These are phyloP conservation scores for Aphelenchoides besseyi DNA, from an alignment of 1,140 invertebrate genomes.

Conservation along the genomic window DNA sequence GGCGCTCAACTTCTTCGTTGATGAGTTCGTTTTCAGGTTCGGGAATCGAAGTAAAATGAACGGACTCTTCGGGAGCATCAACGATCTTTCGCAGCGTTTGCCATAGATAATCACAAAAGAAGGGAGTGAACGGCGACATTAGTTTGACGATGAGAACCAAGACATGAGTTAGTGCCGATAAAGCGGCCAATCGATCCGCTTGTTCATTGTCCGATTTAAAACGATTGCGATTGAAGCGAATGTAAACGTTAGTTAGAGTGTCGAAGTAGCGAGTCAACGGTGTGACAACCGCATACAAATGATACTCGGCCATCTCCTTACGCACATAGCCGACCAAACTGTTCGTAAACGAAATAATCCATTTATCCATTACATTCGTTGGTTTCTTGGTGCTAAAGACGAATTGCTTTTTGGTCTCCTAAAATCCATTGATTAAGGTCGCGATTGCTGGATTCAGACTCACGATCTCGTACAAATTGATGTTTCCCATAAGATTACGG, in stretches of 20 bases:
- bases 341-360: slow-evolving; percentile 95
- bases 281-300: slow-evolving; percentile 90
- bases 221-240: slow-evolving; percentile 88
- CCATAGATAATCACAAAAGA: slow-evolving; percentile 92
- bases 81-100: slow-evolving; percentile 72
- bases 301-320: slow-evolving; percentile 86
- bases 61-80: slow-evolving; percentile 53
- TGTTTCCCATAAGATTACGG: slow-evolving; percentile 87
- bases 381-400: slow-evolving; percentile 26
- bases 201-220: slow-evolving; percentile 69
- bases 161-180: slow-evolving; percentile 83
- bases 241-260: slow-evolving; percentile 97
- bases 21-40: slow-evolving; percentile 70
- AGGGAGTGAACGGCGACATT: slow-evolving; percentile 95
- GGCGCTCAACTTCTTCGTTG: slow-evolving; percentile 79
- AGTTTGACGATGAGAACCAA: slow-evolving; percentile 78
- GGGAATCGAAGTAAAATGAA: slow-evolving; percentile 54
- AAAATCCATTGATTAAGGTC: slow-evolving; percentile 22
- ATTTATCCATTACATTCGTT: slow-evolving; percentile 88
- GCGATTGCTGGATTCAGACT: slow-evolving; percentile 41
- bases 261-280: slow-evolving; percentile 90
- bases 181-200: slow-evolving; percentile 76
- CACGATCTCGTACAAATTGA: slow-evolving; percentile 76
- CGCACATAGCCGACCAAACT: slow-evolving; percentile 81
- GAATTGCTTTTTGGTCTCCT: slow-evolving; percentile 48